Conservation (phyloP, 2,797 vertebrate species). For the Aphelocoma californica region DNA sequence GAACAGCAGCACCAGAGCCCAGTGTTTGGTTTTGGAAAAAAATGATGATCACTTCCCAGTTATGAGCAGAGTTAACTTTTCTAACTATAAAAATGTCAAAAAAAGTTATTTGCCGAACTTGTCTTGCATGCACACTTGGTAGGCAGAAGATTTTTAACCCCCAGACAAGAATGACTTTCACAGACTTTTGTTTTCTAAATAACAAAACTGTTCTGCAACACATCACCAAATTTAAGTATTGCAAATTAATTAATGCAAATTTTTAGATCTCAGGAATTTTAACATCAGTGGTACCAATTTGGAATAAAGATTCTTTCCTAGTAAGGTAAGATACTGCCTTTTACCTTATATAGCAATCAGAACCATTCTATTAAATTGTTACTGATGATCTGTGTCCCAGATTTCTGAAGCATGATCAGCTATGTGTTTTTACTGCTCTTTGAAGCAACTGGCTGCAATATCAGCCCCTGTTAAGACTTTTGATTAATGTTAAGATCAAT, state of each 20-base stretch:
- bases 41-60: neutral
- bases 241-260: neutral
- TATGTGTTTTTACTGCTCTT: neutral
- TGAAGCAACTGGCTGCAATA: neutral
- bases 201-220: neutral
- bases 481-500: neutral
- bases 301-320: neutral
- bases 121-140: neutral
- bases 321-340: neutral
- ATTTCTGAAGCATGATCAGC: neutral
- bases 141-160: neutral
- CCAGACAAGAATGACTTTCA: neutral
- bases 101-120: neutral
- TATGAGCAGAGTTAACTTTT: neutral
- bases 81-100: neutral
- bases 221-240: neutral
- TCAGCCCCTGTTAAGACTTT: neutral
- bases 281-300: neutral
- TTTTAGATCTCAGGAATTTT: neutral
- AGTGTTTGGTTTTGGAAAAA: neutral
- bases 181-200: neutral
- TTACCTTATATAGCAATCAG: neutral
- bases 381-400: neutral
- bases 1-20: neutral
- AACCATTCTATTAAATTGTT: neutral